Base-by-base conservation (phyloP, 2,113 vertebrate species). In the Chiloscyllium plagiosum region DNA sequence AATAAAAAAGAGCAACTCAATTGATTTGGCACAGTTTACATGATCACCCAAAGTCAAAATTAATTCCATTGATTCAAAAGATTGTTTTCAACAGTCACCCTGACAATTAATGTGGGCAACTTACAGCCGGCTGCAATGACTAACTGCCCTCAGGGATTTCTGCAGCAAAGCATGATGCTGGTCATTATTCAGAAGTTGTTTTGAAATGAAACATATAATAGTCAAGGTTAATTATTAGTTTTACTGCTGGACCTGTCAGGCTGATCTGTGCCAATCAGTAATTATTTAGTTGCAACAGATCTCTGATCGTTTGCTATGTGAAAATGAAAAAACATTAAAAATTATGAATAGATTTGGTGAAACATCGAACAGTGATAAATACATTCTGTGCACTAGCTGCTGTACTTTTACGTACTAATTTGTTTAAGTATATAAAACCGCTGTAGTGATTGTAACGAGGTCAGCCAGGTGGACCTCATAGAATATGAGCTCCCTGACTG, bases 151-250 rank as follows among this genome's bases (percentile, higher is more conserved):
- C 52, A 24, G 85, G 85, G 37, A 17, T 20, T 37, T 92, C 56
- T 61, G 52, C 4, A 6, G 56, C n/a, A 8, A 29, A 65, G 52
- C 65, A 56, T 92, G 89, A 65, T n/a, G 56, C 29, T 61, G 56
- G 56, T 15, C 65, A 52, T 52, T 87, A 87, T 87, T 87, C 47
- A 29, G 85, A 87, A 17, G 12, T 65, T 92, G 15, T 61, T 92
- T 65, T 92, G 89, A 61, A 92, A 92, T 92, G 29, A 66, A 92
- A 65, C 20, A 29, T 92, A 65, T 29, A 92, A 87, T 56, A n/a
- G 29, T 33, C 6, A 17, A 92, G 89, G 29, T 92, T 65, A 65
- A 15, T 65, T 92, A 56, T n/a, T 92, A 33, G 52, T 22, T 61
- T 90, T 52, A 90, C 52, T 90, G 87, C 87, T 90, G 29, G 24